Conservation (phyloP, 1,140 invertebrate genomes). For the Polypedilum pembai region DNA sequence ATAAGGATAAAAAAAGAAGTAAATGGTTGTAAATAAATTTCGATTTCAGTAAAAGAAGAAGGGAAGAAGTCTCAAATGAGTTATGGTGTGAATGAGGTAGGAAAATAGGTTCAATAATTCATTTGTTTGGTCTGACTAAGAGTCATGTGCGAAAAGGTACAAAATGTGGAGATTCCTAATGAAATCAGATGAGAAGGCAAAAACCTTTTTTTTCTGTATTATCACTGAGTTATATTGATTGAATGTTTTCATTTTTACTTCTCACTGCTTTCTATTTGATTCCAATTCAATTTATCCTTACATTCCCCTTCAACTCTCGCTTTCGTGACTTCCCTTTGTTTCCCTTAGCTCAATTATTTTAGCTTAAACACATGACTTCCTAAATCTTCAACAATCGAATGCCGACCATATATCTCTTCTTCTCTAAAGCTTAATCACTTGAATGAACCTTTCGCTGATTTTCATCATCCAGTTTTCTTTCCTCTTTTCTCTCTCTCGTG, state of each 20-base stretch:
- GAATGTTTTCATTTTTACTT: neutral
- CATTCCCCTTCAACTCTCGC: neutral
- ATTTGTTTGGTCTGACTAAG: neutral
- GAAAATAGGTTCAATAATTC: neutral
- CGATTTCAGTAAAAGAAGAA: neutral
- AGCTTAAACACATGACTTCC: neutral
- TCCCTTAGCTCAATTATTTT: too few relatives aligned
- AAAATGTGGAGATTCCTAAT: neutral
- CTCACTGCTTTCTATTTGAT: neutral
- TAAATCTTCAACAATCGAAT: too few relatives aligned
- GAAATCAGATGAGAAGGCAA: slow-evolving; percentile 24
- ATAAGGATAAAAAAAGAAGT: neutral
- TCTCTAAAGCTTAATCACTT: too few relatives aligned
- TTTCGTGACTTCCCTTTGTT: neutral
- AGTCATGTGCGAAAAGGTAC: neutral
- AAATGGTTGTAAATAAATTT: neutral
- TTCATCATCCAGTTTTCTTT: too few relatives aligned
- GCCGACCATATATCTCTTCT: too few relatives aligned
- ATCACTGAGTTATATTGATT: slow-evolving; percentile 1
- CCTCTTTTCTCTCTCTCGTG: too few relatives aligned
- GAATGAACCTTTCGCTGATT: too few relatives aligned
- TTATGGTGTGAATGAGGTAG: neutral
- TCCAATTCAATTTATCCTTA: neutral
- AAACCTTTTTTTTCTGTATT: slow-evolving; percentile 20
- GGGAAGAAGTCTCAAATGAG: neutral